These are phyloP conservation scores for Holothuria glaberrima DNA, from an alignment of 35 echinoderm and acorn worm genomes.

Conservation along the genomic window DNA sequence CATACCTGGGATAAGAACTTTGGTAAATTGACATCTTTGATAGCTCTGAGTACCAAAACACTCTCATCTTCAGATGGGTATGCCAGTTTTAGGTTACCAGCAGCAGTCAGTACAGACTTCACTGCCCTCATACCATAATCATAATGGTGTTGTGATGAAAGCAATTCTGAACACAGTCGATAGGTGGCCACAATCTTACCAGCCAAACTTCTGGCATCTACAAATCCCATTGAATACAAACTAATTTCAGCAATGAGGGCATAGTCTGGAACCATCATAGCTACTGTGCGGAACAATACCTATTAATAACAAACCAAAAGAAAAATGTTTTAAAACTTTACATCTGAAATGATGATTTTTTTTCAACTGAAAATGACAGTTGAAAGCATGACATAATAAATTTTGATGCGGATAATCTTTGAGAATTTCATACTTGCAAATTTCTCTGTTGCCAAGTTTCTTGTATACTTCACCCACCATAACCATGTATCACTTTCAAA, in stretches of 20 bases:
- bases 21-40: constrained; percentile 95
- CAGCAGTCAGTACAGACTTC: constrained; percentile 92
- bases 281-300: constrained; percentile 96
- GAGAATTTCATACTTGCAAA: too few species aligned
- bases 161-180: constrained; percentile 85
- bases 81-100: constrained; percentile 91
- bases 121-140: constrained; percentile 99
- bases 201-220: constrained; percentile 91
- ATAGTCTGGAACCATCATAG: constrained; percentile 99
- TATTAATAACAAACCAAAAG: constrained; percentile 12
- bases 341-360: too few species aligned
- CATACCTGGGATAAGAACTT: constrained; percentile 97
- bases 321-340: not conserved
- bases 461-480: too few species aligned
- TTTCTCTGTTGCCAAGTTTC: too few species aligned
- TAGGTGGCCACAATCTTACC: constrained; percentile 97
- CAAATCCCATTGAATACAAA: constrained; percentile 96
- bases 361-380: too few species aligned
- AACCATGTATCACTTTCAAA: too few species aligned
- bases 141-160: constrained; percentile 96
- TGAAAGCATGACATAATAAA: too few species aligned
- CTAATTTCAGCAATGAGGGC: constrained; percentile 92
- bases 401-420: too few species aligned
- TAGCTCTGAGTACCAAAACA: constrained; percentile 86
- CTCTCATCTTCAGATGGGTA: constrained; percentile 80